Conservation (phyloP, 2,888 invertebrate genomes). For the Plagiodera versicolora region DNA sequence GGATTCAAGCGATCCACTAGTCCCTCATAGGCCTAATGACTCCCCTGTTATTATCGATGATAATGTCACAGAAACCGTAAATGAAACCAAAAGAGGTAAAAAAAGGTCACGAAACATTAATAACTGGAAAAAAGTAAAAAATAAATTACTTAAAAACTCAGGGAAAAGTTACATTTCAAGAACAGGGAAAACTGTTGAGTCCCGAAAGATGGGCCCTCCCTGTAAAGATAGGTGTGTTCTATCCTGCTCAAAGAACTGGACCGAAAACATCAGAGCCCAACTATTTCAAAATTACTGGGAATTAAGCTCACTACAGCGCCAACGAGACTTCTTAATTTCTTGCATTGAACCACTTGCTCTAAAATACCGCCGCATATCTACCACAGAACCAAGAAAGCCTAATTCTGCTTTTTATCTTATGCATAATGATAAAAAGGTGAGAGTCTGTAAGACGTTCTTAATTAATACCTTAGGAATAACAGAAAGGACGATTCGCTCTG, state of each 20-base stretch:
- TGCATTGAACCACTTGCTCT: not conserved
- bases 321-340: slow-evolving; percentile 1
- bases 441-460: slow-evolving; percentile 5
- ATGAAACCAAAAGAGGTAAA: too few relatives aligned
- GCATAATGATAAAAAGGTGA: not conserved
- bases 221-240: not conserved
- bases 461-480: slow-evolving; percentile 3
- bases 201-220: not conserved
- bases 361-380: not conserved
- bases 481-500: slow-evolving; percentile 8
- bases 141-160: slow-evolving; percentile 11
- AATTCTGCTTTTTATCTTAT: slow-evolving; percentile 6
- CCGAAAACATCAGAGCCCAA: not conserved
- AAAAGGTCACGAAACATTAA: not conserved
- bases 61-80: too few relatives aligned
- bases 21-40: too few relatives aligned
- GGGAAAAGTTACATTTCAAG: slow-evolving; percentile 1
- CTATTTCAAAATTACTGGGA: not conserved
- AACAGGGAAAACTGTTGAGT: not conserved
- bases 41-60: too few relatives aligned
- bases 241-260: not conserved
- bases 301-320: not conserved
- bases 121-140: slow-evolving; percentile 1
- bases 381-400: not conserved
- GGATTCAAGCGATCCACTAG: too few relatives aligned